Evolutionary conservation across 2,797 vertebrate genomes (phyloP).

Genomic region (Onychomys leucogaster): DNA sequence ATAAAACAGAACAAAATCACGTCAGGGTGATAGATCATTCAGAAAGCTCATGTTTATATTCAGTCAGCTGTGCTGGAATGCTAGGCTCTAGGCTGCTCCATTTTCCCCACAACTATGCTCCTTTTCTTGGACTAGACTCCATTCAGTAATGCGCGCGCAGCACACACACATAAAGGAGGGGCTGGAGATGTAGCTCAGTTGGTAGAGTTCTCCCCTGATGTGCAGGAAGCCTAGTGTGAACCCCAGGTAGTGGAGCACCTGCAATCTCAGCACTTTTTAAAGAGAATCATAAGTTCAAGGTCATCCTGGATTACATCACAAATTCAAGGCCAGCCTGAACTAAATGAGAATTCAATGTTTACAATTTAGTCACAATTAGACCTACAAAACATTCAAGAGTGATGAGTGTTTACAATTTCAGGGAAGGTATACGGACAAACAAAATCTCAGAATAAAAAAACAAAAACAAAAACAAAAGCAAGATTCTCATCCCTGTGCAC

Average conservation of each 20-base stretch:
- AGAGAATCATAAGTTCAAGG: background rate
- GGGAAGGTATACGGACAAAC: background rate
- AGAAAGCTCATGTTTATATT: background rate
- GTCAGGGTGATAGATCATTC: background rate
- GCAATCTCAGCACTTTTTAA: background rate
- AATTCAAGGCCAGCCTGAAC: background rate
- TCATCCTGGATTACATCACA: background rate
- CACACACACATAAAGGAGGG: background rate
- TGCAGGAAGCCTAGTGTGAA: background rate
- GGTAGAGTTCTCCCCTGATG: background rate
- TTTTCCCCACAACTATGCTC: background rate
- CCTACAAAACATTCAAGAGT: background rate
- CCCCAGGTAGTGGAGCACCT: background rate
- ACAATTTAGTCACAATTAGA: background rate
- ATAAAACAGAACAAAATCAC: background rate
- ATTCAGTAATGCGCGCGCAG: background rate
- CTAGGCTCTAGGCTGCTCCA: background rate
- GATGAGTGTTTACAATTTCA: background rate
- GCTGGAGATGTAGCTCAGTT: background rate
- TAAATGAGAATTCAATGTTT: background rate
- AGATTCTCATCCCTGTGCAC: background rate
- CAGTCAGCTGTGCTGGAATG: background rate
- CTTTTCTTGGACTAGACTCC: background rate
- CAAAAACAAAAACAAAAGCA: background rate
- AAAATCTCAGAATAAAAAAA: background rate